Evolutionary conservation across 2,113 vertebrate species (phyloP).

Genomic region (Syngnathus floridae): DNA sequence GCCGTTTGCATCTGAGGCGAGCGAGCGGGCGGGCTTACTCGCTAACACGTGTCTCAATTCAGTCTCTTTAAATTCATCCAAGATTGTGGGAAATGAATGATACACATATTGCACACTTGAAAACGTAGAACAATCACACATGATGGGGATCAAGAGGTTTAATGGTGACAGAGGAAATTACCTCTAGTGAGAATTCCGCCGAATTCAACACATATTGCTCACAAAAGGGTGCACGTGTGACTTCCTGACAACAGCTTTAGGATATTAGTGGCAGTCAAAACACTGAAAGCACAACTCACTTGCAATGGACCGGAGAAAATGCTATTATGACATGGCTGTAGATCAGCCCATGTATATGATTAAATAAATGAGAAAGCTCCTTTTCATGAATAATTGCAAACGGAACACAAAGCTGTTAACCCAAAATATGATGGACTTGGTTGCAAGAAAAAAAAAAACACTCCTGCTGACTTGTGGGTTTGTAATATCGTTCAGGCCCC

Average conservation of each 20-base stretch:
- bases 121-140: slow-evolving; percentile 56
- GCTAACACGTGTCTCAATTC: slow-evolving; percentile 49
- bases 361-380: neutral
- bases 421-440: neutral
- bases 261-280: slow-evolving; percentile 18
- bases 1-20: slow-evolving; percentile 61
- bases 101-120: slow-evolving; percentile 57
- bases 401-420: neutral
- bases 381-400: neutral
- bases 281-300: neutral
- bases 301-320: slow-evolving; percentile 21
- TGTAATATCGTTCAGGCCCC: slow-evolving; percentile 88
- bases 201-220: slow-evolving; percentile 47
- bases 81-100: slow-evolving; percentile 63
- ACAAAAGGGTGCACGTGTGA: slow-evolving; percentile 37
- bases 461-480: slow-evolving; percentile 6
- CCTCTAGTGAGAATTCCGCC: slow-evolving; percentile 54
- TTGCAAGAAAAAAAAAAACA: no score
- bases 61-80: slow-evolving; percentile 53
- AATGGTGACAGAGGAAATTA: slow-evolving; percentile 56
- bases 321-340: neutral
- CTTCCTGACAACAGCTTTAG: slow-evolving; percentile 26
- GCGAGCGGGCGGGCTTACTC: slow-evolving; percentile 32
- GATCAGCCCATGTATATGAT: slow-evolving; percentile 21
- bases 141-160: slow-evolving; percentile 66